Evolutionary conservation across 53 echinoderm and acorn worm species (phyloP).

Genomic region (Glandiceps talaboti): DNA sequence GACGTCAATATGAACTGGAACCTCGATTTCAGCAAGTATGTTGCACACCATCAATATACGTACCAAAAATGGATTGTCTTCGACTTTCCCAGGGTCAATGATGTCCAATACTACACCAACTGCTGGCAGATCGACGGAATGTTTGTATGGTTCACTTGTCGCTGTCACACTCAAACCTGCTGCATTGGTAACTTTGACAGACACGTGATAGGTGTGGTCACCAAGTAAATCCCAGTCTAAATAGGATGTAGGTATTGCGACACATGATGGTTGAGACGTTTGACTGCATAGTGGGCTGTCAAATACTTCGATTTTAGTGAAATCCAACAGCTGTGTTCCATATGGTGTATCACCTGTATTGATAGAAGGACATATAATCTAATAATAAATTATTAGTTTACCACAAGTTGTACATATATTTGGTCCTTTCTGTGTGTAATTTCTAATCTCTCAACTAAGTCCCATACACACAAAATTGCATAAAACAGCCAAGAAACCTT

Average conservation of each 20-base stretch:
- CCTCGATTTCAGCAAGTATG: no score
- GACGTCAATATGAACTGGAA: no score
- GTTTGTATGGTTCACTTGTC: constrained; percentile 15
- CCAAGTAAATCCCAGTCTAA: constrained; percentile 31
- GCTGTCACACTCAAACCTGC: constrained; percentile 20
- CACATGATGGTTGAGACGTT: constrained; percentile 12
- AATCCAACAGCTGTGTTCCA: not conserved
- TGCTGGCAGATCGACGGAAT: constrained; percentile 21
- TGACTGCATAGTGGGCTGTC: not conserved
- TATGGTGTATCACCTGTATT: not conserved
- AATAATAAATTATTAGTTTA: no score
- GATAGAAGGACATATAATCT: no score
- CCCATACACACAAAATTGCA: no score
- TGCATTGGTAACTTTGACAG: constrained; percentile 26
- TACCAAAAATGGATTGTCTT: not conserved
- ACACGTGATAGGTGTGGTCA: constrained; percentile 31
- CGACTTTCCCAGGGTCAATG: not conserved
- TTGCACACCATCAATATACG: no score
- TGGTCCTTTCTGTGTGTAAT: no score
- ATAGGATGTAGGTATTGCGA: constrained; percentile 11
- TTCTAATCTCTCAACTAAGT: no score
- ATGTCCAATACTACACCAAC: constrained; percentile 32
- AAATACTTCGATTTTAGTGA: not conserved
- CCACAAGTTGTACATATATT: no score
- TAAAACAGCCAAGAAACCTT: no score